A percentile compares a stretch with the other conserved stretches of the same genome.
These are phyloP conservation scores for Cephonodes hylas DNA, from an alignment of 2,888 invertebrate genomes.

Conservation along the genomic window DNA sequence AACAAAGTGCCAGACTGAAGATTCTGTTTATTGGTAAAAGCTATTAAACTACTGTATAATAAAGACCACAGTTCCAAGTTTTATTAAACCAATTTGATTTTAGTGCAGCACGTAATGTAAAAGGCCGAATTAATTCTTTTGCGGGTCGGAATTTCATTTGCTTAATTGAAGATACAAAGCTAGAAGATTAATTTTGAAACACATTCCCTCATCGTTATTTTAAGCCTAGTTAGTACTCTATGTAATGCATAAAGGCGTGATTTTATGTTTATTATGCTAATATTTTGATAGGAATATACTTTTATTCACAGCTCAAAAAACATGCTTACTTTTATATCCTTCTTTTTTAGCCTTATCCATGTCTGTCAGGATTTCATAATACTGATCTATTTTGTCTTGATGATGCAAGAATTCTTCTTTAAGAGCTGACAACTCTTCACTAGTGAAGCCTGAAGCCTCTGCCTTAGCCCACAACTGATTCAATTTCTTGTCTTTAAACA, in stretches of 20 bases:
- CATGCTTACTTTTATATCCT: slow-evolving; percentile 83
- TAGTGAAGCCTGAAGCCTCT: slow-evolving; percentile 91
- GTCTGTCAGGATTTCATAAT: slow-evolving; percentile 88
- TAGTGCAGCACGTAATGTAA: background rate
- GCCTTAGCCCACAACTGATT: slow-evolving; percentile 95
- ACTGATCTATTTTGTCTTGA: slow-evolving; percentile 95
- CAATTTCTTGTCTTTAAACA: slow-evolving; percentile 94
- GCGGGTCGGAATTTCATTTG: background rate
- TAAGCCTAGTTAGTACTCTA: too few relatives aligned
- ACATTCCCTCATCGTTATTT: background rate
- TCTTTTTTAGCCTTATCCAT: slow-evolving; percentile 82
- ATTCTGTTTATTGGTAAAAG: background rate
- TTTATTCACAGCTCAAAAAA: too few relatives aligned
- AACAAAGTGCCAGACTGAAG: background rate
- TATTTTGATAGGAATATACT: too few relatives aligned
- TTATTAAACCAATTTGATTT: background rate
- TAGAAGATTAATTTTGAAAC: background rate
- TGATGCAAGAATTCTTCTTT: slow-evolving; percentile 95
- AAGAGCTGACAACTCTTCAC: slow-evolving; percentile 89
- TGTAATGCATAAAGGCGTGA: too few relatives aligned
- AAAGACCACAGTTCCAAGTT: background rate
- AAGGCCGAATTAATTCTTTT: slow-evolving; percentile 11
- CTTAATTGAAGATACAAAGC: background rate
- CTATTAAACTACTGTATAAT: background rate
- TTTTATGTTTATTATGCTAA: too few relatives aligned